phyloP scores from a whole-genome alignment of 2,113 vertebrate species.

The Pedetes capensis region DNA sequence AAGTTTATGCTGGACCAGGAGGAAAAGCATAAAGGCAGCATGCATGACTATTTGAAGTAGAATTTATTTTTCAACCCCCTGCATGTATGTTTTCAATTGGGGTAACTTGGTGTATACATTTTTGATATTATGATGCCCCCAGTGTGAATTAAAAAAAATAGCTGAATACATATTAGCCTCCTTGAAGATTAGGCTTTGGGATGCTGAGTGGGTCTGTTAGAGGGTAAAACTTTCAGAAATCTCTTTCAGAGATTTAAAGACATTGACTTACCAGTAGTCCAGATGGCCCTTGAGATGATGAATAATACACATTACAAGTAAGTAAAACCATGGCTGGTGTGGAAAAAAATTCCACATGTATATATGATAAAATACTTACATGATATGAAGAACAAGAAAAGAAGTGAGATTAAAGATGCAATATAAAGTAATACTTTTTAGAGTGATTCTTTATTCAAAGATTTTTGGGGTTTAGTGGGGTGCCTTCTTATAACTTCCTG shows the following conservation, averaged over 20 bases:
- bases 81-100: conserved; percentile 66
- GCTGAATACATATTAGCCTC: conserved; percentile 74
- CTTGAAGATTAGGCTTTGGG: conserved; percentile 66
- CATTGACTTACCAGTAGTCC: conserved; percentile 81
- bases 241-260: conserved; percentile 76
- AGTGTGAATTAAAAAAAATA: conserved; percentile 69
- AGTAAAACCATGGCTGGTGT: conserved; percentile 62
- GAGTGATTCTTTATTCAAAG: neutral
- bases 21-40: conserved; percentile 18
- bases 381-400: neutral
- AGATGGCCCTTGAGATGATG: conserved; percentile 81
- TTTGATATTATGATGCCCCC: conserved; percentile 77
- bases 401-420: neutral
- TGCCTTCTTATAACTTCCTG: neutral
- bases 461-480: neutral
- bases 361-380: conserved; percentile 25
- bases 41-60: conserved; percentile 66
- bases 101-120: conserved; percentile 68
- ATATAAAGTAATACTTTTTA: neutral
- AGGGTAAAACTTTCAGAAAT: conserved; percentile 78
- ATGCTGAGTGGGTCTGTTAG: conserved; percentile 58
- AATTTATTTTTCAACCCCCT: conserved; percentile 74
- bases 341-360: conserved; percentile 37
- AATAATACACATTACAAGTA: conserved; percentile 78
- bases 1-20: conserved; percentile 54